A percentile compares a stretch with the other conserved stretches of the same genome.
phyloP scores from a whole-genome alignment of 1,140 invertebrate species.

The Tetramorium parvispinum region DNA sequence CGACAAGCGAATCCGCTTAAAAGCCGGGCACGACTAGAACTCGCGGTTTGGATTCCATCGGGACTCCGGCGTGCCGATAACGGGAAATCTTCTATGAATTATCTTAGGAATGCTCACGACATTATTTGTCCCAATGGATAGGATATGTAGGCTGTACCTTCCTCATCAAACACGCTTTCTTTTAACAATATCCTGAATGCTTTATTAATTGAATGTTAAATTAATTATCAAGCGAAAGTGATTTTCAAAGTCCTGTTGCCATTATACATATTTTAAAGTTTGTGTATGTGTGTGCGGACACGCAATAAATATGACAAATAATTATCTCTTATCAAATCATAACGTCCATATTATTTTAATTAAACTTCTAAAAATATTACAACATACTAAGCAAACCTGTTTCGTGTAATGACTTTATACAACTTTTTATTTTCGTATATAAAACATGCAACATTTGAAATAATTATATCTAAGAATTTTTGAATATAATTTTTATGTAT shows the following conservation, averaged over 20 bases:
- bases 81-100: constrained; percentile 61
- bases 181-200: background rate
- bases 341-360: background rate
- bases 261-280: background rate
- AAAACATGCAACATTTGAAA: background rate
- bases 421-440: background rate
- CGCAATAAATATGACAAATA: background rate
- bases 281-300: background rate
- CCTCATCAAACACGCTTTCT: background rate
- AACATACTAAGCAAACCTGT: background rate
- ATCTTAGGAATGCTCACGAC: constrained; percentile 51
- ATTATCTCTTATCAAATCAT: background rate
- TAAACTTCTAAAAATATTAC: background rate
- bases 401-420: background rate
- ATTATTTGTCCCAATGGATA: constrained; percentile 36
- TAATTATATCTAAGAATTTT: background rate
- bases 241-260: background rate
- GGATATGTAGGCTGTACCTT: background rate
- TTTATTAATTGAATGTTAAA: constrained; percentile 8
- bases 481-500: background rate
- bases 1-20: constrained; percentile 63
- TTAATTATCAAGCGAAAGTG: background rate
- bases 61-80: constrained; percentile 63
- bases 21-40: constrained; percentile 50
- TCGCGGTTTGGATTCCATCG: constrained; percentile 67